phyloP scores from a whole-genome alignment of 30 jellyfish, hydroid and myxozoan species.

The Catostylus mosaicus region DNA sequence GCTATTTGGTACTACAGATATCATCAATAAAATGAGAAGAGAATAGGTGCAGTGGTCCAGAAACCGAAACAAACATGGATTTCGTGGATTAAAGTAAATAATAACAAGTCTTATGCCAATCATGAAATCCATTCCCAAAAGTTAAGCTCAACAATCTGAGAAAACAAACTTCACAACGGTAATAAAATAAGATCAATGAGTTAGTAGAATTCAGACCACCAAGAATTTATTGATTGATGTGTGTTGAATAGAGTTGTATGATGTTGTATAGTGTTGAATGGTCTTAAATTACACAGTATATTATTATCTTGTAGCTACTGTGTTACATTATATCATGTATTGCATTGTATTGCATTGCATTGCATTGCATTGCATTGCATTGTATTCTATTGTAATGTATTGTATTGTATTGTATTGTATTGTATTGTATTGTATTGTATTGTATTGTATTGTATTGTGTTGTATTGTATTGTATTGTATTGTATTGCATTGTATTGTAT shows the following conservation, averaged over 20 bases:
- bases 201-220: too few relatives aligned
- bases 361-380: background rate
- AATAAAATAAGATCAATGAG: too few relatives aligned
- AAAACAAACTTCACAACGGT: too few relatives aligned
- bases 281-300: background rate
- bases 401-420: background rate
- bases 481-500: background rate
- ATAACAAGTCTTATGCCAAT: background rate
- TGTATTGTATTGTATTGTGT: background rate
- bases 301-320: background rate
- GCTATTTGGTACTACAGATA: background rate
- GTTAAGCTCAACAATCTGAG: too few relatives aligned
- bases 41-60: background rate
- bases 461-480: background rate
- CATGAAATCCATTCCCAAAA: too few relatives aligned
- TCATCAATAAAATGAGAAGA: background rate
- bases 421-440: background rate
- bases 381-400: background rate
- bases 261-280: background rate
- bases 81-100: background rate
- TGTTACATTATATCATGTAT: background rate
- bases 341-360: background rate
- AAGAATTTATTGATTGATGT: too few relatives aligned
- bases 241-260: background rate
- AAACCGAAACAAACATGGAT: background rate